Evolutionary conservation across 2,797 vertebrate species (phyloP).

Genomic region (Coccyzus lansbergi): DNA sequence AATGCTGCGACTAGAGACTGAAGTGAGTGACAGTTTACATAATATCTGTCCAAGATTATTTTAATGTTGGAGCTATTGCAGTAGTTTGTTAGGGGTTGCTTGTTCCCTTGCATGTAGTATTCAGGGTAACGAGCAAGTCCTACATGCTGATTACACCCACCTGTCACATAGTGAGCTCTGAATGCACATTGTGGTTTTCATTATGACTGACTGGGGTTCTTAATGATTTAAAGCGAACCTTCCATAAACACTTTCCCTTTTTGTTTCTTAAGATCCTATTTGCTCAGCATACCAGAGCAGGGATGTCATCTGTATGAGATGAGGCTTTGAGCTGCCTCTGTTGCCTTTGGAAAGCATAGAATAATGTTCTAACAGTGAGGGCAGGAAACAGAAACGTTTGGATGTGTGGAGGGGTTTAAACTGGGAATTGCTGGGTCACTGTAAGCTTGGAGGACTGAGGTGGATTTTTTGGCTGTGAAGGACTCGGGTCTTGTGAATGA

Average conservation of each 20-base stretch:
- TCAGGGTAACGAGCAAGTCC: not conserved
- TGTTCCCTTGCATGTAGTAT: fast-evolving
- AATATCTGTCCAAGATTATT: not conserved
- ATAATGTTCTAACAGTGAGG: not conserved
- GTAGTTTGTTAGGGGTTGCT: not conserved
- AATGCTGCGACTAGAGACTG: not conserved
- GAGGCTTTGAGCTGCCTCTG: constrained; percentile 22
- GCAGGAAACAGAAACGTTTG: not conserved
- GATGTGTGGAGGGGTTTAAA: not conserved
- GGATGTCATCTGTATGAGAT: constrained; percentile 46
- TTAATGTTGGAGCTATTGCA: not conserved
- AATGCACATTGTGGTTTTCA: constrained; percentile 26
- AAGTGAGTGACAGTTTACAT: not conserved
- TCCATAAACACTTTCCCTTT: constrained; percentile 66
- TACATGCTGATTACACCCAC: not conserved
- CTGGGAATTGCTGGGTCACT: not conserved
- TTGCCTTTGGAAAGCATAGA: not conserved
- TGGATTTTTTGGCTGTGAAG: not conserved
- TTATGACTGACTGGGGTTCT: constrained; percentile 33
- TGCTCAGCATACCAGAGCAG: constrained; percentile 47
- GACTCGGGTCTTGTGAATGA: not conserved
- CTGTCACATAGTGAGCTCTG: not conserved
- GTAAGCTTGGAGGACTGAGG: fast-evolving
- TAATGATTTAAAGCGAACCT: constrained; percentile 67
- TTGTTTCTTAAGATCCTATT: constrained; percentile 62